A percentile compares a stretch with the other conserved stretches of the same genome.
Evolutionary conservation across 2,113 vertebrate species (phyloP).

Genomic region (Sorex araneus): DNA sequence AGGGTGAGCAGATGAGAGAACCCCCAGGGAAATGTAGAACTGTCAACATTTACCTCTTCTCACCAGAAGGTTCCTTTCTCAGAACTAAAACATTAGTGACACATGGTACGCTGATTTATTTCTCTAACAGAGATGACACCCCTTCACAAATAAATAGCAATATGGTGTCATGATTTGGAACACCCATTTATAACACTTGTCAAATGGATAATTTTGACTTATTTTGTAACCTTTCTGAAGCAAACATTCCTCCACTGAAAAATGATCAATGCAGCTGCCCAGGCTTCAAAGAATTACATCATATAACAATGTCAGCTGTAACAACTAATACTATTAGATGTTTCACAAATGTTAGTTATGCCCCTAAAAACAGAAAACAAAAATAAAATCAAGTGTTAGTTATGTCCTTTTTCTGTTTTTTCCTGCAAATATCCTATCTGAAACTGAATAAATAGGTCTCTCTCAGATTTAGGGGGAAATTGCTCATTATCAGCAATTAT

Average conservation of each 20-base stretch:
- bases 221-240: not conserved
- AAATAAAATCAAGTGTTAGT: not conserved
- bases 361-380: no score
- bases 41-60: not conserved
- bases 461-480: constrained; percentile 7
- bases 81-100: constrained; percentile 1
- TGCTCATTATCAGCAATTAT: constrained; percentile 35
- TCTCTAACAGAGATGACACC: not conserved
- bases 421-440: constrained; percentile 3
- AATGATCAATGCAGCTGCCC: not conserved
- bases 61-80: not conserved
- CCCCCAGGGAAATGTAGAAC: not conserved
- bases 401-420: constrained; percentile 33
- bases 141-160: not conserved
- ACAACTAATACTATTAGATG: not conserved
- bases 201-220: not conserved
- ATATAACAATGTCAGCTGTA: not conserved
- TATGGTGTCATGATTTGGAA: not conserved
- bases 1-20: not conserved
- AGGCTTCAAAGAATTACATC: no score
- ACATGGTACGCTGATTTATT: not conserved
- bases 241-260: not conserved
- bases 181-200: not conserved
- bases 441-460: constrained; percentile 52
- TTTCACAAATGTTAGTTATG: not conserved